Percentiles rank a stretch among this genome's conserved stretches.
These are phyloP conservation scores for Craniophora ligustri DNA, from an alignment of 2,888 invertebrate species.

Conservation along the genomic window DNA sequence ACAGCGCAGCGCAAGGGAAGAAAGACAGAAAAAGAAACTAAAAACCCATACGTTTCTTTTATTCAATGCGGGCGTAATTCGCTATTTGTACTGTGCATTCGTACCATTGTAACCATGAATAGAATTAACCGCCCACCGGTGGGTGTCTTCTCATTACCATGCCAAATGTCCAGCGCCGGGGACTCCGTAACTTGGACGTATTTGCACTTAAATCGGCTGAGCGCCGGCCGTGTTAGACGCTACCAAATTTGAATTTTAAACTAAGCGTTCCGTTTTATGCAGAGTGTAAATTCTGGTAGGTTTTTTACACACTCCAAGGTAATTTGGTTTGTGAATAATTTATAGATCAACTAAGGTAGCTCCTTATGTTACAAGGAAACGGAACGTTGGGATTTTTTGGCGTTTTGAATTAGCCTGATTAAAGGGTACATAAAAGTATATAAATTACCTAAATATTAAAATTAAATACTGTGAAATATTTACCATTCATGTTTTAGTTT, in stretches of 20 bases:
- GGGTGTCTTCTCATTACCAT: slow-evolving; percentile 68
- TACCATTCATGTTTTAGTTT: too few relatives aligned
- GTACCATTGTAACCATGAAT: slow-evolving; percentile 70
- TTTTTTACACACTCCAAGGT: slow-evolving; percentile 71
- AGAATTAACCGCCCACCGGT: slow-evolving; percentile 68
- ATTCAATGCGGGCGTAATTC: slow-evolving; percentile 65
- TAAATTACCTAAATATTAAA: too few relatives aligned
- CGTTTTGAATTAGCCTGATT: background rate
- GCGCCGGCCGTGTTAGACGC: slow-evolving; percentile 74
- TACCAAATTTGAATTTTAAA: slow-evolving; percentile 85
- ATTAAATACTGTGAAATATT: too few relatives aligned
- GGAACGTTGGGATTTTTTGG: slow-evolving; percentile 39
- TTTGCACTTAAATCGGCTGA: slow-evolving; percentile 71
- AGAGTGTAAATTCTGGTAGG: slow-evolving; percentile 75
- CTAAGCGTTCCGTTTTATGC: slow-evolving; percentile 82
- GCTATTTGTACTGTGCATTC: slow-evolving; percentile 72
- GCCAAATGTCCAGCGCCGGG: slow-evolving; percentile 64
- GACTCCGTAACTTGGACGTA: slow-evolving; percentile 69
- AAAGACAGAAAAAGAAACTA: slow-evolving; percentile 37
- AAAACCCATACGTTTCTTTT: slow-evolving; percentile 52
- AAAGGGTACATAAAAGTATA: background rate
- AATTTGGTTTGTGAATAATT: slow-evolving; percentile 76
- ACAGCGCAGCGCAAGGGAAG: slow-evolving; percentile 33
- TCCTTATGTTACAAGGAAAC: slow-evolving; percentile 46
- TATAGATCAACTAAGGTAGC: slow-evolving; percentile 43